These are phyloP conservation scores for Phrynocephalus vlangalii DNA, from an alignment of 2,797 vertebrate genomes.

Conservation along the genomic window DNA sequence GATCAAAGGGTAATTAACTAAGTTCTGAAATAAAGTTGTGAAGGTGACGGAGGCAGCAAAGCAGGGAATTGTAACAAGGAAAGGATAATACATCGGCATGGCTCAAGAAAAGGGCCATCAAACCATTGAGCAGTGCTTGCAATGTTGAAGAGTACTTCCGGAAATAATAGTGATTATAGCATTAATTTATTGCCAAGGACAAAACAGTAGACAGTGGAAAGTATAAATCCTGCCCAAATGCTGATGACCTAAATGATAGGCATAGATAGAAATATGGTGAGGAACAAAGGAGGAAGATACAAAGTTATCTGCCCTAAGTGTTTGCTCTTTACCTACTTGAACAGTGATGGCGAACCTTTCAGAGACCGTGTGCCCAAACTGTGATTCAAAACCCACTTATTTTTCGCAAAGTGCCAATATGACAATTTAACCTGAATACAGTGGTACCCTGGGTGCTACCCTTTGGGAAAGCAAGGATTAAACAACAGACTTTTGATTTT, in stretches of 20 bases:
- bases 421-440: too few species aligned
- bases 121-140: conserved; percentile 36
- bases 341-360: too few species aligned
- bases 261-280: neutral
- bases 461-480: too few species aligned
- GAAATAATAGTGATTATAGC: neutral
- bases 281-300: neutral
- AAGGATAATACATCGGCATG: conserved; percentile 35
- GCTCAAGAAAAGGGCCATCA: conserved; percentile 43
- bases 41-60: conserved; percentile 68
- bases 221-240: neutral
- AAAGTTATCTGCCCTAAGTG: too few species aligned
- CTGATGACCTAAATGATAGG: neutral
- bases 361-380: too few species aligned
- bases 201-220: neutral
- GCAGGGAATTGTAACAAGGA: conserved; percentile 56
- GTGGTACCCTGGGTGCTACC: too few species aligned
- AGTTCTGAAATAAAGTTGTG: conserved; percentile 75
- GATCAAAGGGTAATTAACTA: conserved; percentile 77
- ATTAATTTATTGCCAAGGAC: neutral
- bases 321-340: too few species aligned
- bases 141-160: conserved; percentile 18
- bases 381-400: too few species aligned
- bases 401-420: too few species aligned
- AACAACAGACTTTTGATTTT: too few species aligned